These are phyloP conservation scores for Liodrosophila aerea DNA, from an alignment of 2,888 invertebrate species.

Conservation along the genomic window DNA sequence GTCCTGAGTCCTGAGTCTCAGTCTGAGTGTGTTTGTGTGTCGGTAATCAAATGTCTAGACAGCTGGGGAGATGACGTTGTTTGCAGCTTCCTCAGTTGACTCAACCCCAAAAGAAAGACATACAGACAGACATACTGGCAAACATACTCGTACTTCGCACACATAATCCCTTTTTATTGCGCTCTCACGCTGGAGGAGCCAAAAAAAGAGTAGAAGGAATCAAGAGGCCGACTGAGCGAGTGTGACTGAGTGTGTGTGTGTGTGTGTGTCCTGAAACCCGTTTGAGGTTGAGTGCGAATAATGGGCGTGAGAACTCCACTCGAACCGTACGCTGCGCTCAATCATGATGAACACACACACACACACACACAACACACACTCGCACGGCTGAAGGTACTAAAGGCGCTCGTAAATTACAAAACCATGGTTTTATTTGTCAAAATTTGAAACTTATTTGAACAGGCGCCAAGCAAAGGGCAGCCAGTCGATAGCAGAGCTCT, in stretches of 20 bases:
- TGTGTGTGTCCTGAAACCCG: constrained; percentile 37
- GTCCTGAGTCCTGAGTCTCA: constrained; percentile 32
- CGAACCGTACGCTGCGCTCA: constrained; percentile 47
- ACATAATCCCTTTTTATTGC: constrained; percentile 74
- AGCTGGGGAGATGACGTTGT: constrained; percentile 56
- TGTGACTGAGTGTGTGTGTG: constrained; percentile 17
- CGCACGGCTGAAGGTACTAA: neutral
- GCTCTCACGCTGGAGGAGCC: constrained; percentile 34
- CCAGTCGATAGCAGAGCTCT: constrained; percentile 27
- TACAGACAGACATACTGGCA: constrained; percentile 3
- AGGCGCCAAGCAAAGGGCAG: constrained; percentile 75
- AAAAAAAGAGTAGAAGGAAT: constrained; percentile 3
- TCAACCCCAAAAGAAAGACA: constrained; percentile 23
- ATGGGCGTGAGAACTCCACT: constrained; percentile 47
- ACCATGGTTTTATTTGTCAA: constrained; percentile 83
- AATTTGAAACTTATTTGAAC: constrained; percentile 82
- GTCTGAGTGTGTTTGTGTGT: constrained; percentile 38
- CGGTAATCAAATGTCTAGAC: constrained; percentile 76
- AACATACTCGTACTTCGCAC: constrained; percentile 38
- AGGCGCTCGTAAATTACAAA: constrained; percentile 79
- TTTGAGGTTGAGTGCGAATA: constrained; percentile 39
- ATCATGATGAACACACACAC: constrained; percentile 55
- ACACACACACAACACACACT: neutral
- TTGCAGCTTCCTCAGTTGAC: constrained; percentile 59
- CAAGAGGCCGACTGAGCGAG: constrained; percentile 6